Evolutionary conservation across 1,140 invertebrate species (phyloP).

Genomic region (Drosophila orosa): DNA sequence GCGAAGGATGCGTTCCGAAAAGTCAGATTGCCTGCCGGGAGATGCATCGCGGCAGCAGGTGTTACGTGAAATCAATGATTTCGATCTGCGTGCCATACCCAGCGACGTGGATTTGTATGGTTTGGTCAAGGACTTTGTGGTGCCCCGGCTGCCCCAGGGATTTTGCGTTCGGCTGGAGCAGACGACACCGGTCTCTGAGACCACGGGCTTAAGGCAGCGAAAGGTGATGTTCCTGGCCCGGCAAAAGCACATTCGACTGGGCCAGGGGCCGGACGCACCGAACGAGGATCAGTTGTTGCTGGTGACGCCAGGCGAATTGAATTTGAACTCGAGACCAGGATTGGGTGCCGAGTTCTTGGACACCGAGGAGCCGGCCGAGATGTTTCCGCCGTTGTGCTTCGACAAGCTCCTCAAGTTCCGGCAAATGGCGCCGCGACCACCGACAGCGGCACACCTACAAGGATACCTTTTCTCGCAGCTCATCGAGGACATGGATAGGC

Average conservation of each 20-base stretch:
- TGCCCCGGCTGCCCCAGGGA: constrained; percentile 78
- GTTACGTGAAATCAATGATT: constrained; percentile 74
- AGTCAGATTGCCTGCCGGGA: constrained; percentile 27
- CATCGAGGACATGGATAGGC: constrained; percentile 75
- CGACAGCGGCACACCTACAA: constrained; percentile 1
- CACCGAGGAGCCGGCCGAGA: constrained; percentile 67
- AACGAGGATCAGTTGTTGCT: background rate
- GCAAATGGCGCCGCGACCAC: constrained; percentile 25
- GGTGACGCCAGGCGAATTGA: background rate
- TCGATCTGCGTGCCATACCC: constrained; percentile 77
- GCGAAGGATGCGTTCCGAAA: constrained; percentile 63
- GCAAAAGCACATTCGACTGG: constrained; percentile 59
- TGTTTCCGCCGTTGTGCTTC: constrained; percentile 69
- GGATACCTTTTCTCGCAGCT: constrained; percentile 80
- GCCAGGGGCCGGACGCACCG: background rate
- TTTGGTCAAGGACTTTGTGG: constrained; percentile 78
- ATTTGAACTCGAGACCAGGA: background rate
- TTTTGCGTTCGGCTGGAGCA: constrained; percentile 74
- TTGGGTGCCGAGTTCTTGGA: constrained; percentile 66
- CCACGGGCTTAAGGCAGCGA: constrained; percentile 21
- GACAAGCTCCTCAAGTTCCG: constrained; percentile 78
- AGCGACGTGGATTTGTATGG: constrained; percentile 74
- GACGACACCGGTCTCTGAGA: constrained; percentile 44
- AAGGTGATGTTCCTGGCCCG: constrained; percentile 71
- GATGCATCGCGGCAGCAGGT: constrained; percentile 27